Evolutionary conservation across 2,888 invertebrate genomes (phyloP), one percentile per base, ranked within the genome.

Genomic region (Exephanes ischioxanthus): DNA sequence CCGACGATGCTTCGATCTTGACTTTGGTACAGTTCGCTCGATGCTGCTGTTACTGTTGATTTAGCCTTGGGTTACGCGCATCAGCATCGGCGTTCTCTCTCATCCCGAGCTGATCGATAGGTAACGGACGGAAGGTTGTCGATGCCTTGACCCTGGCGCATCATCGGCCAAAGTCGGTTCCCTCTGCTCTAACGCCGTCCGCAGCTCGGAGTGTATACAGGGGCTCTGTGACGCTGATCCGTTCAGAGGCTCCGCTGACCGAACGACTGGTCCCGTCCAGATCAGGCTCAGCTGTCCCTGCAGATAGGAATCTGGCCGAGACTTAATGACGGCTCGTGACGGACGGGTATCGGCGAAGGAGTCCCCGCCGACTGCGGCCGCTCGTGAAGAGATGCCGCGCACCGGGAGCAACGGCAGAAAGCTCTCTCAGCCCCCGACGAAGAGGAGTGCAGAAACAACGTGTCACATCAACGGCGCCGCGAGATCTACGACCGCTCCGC

Each of bases 261-360:
- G 83, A 78, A 84, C 78, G 76, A 84, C 87, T 86, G 85, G 75
- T 85, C 83, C 87, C 88, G 89, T 91, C 87, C 88, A 87, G 88
- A 90, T 91, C 90, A 86, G 87, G 66, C 87, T 85, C 82, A 85
- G 86, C 88, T 86, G 89, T 86, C 88, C 85, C 82, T 85, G 86
- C 83, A 91, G 93, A 93, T 93, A 92, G 92, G 91, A 92, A 93
- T 93, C 93, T 92, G 89, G 90, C 89, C 87, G 90, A 88, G 87
- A 90, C 91, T 92, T 93, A 92, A 93, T 93, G 92, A 93, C 92
- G 92, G 91, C 91, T 90, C 90, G 90, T 91, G 91, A 91, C 89
- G 90, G 92, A 92, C 91, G 90, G 90, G 89, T 90, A 91, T 91
- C 89, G 91, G 85, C 75, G n/a, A 63, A 78, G 53, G 67, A 48